Evolutionary conservation across 1,140 invertebrate species (phyloP).

Genomic region (Heterodera carotae): DNA sequence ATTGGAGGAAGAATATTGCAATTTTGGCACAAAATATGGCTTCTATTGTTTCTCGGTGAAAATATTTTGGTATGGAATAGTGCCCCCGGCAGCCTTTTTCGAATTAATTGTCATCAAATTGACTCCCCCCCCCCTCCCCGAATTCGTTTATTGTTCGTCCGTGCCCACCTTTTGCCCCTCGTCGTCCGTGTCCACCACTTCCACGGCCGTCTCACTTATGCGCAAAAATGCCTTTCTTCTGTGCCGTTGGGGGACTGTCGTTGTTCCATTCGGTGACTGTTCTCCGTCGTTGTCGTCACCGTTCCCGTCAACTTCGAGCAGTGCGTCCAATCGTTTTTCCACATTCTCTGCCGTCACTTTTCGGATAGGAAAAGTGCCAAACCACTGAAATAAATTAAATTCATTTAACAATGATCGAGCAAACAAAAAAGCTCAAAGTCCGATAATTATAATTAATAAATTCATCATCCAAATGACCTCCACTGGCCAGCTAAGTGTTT

Average conservation of each 20-base stretch:
- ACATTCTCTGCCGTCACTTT: slow-evolving; percentile 1
- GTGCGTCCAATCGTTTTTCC: slow-evolving; percentile 10
- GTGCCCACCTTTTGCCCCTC: background rate
- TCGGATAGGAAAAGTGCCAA: slow-evolving; percentile 1
- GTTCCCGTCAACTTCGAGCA: background rate
- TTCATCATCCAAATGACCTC: background rate
- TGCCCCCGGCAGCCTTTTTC: too few relatives aligned
- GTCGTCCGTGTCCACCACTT: background rate
- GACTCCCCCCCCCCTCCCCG: too few relatives aligned
- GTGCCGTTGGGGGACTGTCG: background rate
- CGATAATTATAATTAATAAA: background rate
- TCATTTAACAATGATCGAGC: background rate
- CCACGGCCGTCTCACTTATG: background rate
- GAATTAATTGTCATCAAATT: too few relatives aligned
- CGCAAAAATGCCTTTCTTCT: background rate
- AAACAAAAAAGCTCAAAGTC: background rate
- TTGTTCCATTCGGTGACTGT: background rate
- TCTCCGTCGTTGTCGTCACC: background rate
- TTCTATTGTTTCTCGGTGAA: too few relatives aligned
- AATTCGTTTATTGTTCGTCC: background rate
- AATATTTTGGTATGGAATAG: too few relatives aligned
- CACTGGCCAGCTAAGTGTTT: background rate
- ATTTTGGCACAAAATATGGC: too few relatives aligned
- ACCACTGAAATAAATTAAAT: background rate
- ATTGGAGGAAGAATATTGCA: background rate